Conservation (phyloP, 2,797 vertebrate genomes). For the Lagodon rhomboides region DNA sequence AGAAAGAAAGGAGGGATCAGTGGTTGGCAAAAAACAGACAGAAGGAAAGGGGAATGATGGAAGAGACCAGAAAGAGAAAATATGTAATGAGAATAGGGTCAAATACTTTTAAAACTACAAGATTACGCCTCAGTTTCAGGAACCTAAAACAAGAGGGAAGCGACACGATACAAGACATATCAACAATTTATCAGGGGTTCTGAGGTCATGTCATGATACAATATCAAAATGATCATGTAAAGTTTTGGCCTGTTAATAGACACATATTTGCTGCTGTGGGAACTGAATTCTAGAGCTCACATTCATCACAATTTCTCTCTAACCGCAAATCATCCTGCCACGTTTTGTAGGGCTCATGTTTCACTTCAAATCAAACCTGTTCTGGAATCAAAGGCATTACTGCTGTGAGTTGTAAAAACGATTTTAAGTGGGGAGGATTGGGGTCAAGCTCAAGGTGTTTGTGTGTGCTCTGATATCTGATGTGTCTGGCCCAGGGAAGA, state of each 20-base stretch:
- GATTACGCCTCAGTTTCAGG: background rate
- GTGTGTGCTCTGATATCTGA: slow-evolving; percentile 31
- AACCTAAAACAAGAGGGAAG: background rate
- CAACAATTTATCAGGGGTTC: background rate
- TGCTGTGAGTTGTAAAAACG: background rate
- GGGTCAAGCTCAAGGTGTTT: slow-evolving; percentile 38
- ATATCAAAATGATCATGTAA: background rate
- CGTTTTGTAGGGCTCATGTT: slow-evolving; percentile 11
- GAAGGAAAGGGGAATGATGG: background rate
- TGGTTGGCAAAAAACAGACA: background rate
- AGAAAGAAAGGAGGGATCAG: background rate
- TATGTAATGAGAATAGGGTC: background rate
- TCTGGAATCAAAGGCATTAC: slow-evolving; percentile 15
- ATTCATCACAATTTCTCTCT: slow-evolving; percentile 1
- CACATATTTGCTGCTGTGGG: background rate
- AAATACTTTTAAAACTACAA: slow-evolving; percentile 1
- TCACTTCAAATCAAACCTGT: slow-evolving; percentile 42
- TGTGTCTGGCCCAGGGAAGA: slow-evolving; percentile 29
- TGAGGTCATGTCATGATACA: background rate
- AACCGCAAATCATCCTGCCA: slow-evolving; percentile 13
- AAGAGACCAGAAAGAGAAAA: background rate
- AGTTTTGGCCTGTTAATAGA: background rate
- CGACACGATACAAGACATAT: background rate
- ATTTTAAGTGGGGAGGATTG: slow-evolving; percentile 4
- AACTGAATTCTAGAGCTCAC: slow-evolving; percentile 20